phyloP scores from a whole-genome alignment of 2,113 vertebrate species.

The Xyliphius kryptos region DNA sequence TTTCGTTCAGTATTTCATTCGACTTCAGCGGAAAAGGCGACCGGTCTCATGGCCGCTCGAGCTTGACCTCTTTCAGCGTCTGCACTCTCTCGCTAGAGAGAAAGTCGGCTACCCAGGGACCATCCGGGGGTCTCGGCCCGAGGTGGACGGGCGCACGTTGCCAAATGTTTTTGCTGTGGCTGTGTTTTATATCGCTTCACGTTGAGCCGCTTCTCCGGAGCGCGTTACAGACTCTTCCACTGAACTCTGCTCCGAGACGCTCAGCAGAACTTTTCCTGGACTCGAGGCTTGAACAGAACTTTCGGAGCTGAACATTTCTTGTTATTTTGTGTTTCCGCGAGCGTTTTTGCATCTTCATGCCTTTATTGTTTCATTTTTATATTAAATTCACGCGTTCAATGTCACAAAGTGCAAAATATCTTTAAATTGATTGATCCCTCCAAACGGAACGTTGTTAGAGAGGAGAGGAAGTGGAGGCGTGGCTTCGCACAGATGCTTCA shows the following conservation, averaged over 20 bases:
- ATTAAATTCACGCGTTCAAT: neutral
- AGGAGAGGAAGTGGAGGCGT: neutral
- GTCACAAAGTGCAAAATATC: too few relatives aligned
- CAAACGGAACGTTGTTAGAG: slow-evolving; percentile 8
- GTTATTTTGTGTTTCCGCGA: slow-evolving; percentile 22
- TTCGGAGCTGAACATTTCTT: slow-evolving; percentile 41
- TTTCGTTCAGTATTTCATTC: slow-evolving; percentile 55
- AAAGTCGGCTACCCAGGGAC: slow-evolving; percentile 44
- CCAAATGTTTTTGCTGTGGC: slow-evolving; percentile 35
- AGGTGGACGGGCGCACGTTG: slow-evolving; percentile 46
- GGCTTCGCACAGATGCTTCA: slow-evolving; percentile 9
- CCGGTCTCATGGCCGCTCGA: slow-evolving; percentile 46
- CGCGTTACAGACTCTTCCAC: slow-evolving; percentile 40
- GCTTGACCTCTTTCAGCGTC: slow-evolving; percentile 46
- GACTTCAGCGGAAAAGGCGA: slow-evolving; percentile 43
- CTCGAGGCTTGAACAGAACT: slow-evolving; percentile 43
- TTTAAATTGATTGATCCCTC: neutral
- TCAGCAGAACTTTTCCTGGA: slow-evolving; percentile 37
- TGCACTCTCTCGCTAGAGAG: slow-evolving; percentile 18
- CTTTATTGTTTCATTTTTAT: neutral
- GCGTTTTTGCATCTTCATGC: slow-evolving; percentile 23
- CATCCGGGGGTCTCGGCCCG: slow-evolving; percentile 38
- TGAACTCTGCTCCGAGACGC: slow-evolving; percentile 44
- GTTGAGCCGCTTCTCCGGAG: slow-evolving; percentile 45
- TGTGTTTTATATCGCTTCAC: slow-evolving; percentile 40